Percentiles rank a stretch among this genome's conserved stretches.
These are phyloP conservation scores for Pontoporia blainvillei DNA, from an alignment of 2,113 vertebrate genomes.

Conservation along the genomic window DNA sequence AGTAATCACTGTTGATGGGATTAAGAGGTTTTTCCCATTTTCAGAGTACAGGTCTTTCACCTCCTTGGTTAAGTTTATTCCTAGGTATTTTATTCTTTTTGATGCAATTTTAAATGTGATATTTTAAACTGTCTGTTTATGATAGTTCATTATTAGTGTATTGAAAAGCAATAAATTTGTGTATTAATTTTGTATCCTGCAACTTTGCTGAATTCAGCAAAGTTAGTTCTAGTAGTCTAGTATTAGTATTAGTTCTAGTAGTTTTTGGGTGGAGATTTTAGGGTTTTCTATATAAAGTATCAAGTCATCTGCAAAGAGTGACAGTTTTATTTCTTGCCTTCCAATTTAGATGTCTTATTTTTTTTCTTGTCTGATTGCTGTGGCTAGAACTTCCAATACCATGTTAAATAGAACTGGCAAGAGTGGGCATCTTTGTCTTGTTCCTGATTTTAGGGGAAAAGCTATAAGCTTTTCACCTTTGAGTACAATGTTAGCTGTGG, in stretches of 20 bases:
- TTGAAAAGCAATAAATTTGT: background rate
- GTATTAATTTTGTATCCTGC: background rate
- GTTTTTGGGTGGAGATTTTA: background rate
- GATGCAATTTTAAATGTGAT: background rate
- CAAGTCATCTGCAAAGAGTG: background rate
- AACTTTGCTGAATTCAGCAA: background rate
- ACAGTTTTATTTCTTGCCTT: background rate
- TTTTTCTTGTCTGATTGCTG: background rate
- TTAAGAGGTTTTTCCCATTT: background rate
- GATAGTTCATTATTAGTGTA: background rate
- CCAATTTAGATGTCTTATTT: background rate
- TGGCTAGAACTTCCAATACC: background rate
- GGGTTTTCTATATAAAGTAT: background rate
- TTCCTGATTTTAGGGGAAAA: background rate
- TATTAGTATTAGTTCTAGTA: background rate
- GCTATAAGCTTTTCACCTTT: background rate
- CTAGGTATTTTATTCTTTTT: background rate
- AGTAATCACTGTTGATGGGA: background rate
- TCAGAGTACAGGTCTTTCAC: background rate
- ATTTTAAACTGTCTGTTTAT: background rate
- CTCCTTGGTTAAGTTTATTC: background rate
- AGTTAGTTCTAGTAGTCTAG: background rate
- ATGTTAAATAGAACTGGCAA: background rate
- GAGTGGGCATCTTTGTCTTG: background rate
- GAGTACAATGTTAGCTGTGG: background rate